Percentiles rank a stretch among this genome's conserved stretches.
phyloP scores from a whole-genome alignment of 2,113 vertebrate species.

The Halcyon senegalensis region DNA sequence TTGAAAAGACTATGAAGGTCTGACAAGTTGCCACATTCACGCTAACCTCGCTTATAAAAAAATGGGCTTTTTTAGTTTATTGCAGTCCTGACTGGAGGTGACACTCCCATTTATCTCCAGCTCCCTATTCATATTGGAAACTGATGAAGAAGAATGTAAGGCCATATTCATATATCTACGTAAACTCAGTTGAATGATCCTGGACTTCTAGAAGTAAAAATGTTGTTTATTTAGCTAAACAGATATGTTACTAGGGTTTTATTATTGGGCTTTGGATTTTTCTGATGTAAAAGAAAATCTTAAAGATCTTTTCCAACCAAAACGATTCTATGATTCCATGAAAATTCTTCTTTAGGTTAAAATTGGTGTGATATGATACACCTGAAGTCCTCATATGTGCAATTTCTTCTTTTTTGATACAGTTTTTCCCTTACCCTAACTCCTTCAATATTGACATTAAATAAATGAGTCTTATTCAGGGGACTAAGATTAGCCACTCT shows the following conservation, averaged over 20 bases:
- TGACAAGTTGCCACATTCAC: background rate
- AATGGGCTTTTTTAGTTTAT: background rate
- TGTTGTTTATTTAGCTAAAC: background rate
- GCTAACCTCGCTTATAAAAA: background rate
- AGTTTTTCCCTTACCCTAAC: background rate
- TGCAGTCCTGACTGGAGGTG: background rate
- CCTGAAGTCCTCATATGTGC: background rate
- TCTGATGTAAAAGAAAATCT: background rate
- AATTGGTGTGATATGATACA: background rate
- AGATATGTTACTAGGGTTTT: background rate
- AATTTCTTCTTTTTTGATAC: background rate
- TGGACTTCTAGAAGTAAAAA: background rate
- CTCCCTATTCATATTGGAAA: background rate
- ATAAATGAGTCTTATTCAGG: background rate
- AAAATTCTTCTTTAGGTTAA: background rate
- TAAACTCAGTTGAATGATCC: background rate
- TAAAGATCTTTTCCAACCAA: too few relatives aligned
- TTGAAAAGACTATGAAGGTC: background rate
- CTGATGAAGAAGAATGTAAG: background rate
- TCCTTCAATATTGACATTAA: background rate
- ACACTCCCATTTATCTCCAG: background rate
- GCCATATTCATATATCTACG: background rate
- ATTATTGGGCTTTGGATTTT: background rate
- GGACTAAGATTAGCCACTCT: background rate
- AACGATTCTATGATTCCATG: too few relatives aligned